phyloP scores from a whole-genome alignment of 2,888 invertebrate genomes.

The Timema podura region DNA sequence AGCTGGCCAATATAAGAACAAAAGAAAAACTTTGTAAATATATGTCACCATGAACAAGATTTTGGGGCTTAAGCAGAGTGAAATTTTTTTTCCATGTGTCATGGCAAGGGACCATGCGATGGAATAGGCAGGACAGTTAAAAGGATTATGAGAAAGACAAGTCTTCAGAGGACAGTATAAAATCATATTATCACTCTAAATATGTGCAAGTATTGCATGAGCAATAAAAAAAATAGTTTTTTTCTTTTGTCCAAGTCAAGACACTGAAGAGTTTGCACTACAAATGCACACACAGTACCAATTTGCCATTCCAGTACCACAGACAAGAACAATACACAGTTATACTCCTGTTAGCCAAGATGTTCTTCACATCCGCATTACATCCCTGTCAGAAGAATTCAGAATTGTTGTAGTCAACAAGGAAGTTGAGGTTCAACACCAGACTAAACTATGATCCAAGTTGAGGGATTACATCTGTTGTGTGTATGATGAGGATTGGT shows the following conservation, averaged over 20 bases:
- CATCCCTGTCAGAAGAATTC: neutral
- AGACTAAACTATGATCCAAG: neutral
- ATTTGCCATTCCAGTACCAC: slow-evolving; percentile 11
- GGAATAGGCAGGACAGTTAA: neutral
- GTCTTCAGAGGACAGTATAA: slow-evolving; percentile 13
- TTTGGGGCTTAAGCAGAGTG: slow-evolving; percentile 4
- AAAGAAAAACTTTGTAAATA: slow-evolving; percentile 9
- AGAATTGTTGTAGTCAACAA: slow-evolving; percentile 3
- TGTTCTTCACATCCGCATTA: slow-evolving; percentile 6
- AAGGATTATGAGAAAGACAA: slow-evolving; percentile 7
- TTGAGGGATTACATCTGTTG: too few species aligned
- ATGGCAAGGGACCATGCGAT: slow-evolving; percentile 1
- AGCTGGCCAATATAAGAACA: neutral
- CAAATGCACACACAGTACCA: slow-evolving; percentile 7
- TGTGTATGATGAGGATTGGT: too few species aligned
- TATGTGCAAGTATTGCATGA: slow-evolving; percentile 7
- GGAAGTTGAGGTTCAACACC: neutral
- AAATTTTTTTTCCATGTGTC: slow-evolving; percentile 4
- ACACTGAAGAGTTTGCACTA: neutral
- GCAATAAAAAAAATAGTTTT: slow-evolving; percentile 7
- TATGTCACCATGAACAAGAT: slow-evolving; percentile 11
- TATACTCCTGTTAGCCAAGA: slow-evolving; percentile 8
- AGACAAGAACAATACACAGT: neutral
- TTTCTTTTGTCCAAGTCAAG: slow-evolving; percentile 1
- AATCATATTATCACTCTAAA: slow-evolving; percentile 12